Evolutionary conservation across 1,140 invertebrate genomes (phyloP), one percentile per base, ranked within the genome.

Genomic region (Sarcophaga peregrina): DNA sequence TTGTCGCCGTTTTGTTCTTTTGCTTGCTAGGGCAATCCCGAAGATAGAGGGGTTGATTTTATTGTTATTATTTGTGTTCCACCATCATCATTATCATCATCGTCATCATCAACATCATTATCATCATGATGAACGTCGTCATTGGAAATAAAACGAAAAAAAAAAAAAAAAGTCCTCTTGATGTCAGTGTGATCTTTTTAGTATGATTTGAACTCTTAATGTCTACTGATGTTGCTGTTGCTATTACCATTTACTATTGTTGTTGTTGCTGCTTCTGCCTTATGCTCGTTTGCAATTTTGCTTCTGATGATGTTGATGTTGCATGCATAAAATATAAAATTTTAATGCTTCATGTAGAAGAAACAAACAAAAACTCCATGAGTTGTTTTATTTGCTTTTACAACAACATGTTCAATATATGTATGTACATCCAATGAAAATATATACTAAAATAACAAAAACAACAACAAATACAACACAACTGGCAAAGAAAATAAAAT

Each of bases 1-100:
- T 37, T 15, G 8, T 46, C 74, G 37, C 46, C 47, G 8, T 75
- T 37, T 37, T 47, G 37, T 76, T 3, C 74, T 37, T 45, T 81
- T 81, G 80, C 80, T 81, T 81, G 80, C 80, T 25, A 58, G 80
- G 80, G 80, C 80, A 81, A 81, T 81, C 80, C 80, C 62, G 80
- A 81, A 81, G 80, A 46, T 62, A 52, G 80, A 37, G 80, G 80
- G 80, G 80, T 81, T 81, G 75, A 78, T 50, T 78, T 48, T 78
- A 50, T 78, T 78, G 37, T 52, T 50, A 50, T 52, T 52, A 52
- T 50, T 78, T 3, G 17, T 52, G 10, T 11, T 78, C 37, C 47
- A 78, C 20, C 46, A 76, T 47, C 45, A 8, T 76, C 46, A 13
- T 47, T 13, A 37, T 74, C 37, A 45, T 75, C 50, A 9, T 50